phyloP scores from a whole-genome alignment of 2,113 vertebrate genomes.

The Noturus placidus region DNA sequence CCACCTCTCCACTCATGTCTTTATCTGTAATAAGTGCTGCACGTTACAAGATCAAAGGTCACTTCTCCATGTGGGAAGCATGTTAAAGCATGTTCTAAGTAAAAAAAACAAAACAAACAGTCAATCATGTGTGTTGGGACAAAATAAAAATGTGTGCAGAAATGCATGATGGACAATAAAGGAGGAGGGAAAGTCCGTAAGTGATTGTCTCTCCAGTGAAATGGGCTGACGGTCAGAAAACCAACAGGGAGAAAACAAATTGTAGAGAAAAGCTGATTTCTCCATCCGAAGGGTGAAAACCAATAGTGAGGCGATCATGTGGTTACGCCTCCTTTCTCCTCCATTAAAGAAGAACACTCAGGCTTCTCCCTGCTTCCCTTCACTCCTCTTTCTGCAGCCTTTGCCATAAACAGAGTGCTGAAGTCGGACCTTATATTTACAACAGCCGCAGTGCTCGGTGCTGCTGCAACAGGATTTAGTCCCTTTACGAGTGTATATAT shows the following conservation, averaged over 20 bases:
- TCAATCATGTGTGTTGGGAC: background rate
- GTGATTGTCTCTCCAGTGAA: conserved; percentile 67
- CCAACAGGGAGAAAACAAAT: conserved; percentile 18
- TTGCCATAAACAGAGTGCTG: conserved; percentile 30
- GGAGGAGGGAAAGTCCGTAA: conserved; percentile 53
- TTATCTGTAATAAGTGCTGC: background rate
- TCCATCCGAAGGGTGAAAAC: conserved; percentile 59
- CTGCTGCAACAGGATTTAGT: conserved; percentile 52
- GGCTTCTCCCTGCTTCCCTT: conserved; percentile 39
- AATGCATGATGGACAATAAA: conserved; percentile 2
- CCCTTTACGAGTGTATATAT: background rate
- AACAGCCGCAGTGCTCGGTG: conserved; percentile 62
- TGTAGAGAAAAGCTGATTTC: conserved; percentile 64
- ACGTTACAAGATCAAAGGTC: background rate
- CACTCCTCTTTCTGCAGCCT: conserved; percentile 1
- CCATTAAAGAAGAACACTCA: conserved; percentile 52
- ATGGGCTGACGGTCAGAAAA: conserved; percentile 57
- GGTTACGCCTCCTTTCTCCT: conserved; percentile 50
- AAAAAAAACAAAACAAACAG: background rate
- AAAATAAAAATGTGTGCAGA: background rate
- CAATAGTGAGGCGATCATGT: conserved; percentile 58
- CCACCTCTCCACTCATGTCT: too few relatives aligned
- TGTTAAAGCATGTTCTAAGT: background rate
- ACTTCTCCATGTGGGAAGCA: background rate
- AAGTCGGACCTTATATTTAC: conserved; percentile 58